Evolutionary conservation across 2,888 invertebrate species (phyloP).

Genomic region (Podotricha telesiphe): DNA sequence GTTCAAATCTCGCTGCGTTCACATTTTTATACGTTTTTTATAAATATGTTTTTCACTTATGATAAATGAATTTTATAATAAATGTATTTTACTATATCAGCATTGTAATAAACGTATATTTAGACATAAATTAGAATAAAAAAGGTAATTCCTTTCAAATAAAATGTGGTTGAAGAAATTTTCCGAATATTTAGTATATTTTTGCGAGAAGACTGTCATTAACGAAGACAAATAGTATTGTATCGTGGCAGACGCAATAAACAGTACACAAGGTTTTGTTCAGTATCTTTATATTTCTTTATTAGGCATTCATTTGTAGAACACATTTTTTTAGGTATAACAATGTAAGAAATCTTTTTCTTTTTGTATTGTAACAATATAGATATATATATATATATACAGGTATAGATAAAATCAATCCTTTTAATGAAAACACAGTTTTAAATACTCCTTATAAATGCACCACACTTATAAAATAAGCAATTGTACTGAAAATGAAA

Average conservation of each 20-base stretch:
- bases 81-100: no score
- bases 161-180: conserved; percentile 6
- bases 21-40: no score
- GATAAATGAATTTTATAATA: no score
- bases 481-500: no score
- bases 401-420: no score
- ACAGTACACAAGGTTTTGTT: conserved; percentile 17
- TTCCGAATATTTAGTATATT: conserved; percentile 7
- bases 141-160: neutral
- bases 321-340: neutral
- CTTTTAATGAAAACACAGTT: no score
- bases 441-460: no score
- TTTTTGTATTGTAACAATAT: no score
- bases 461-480: no score
- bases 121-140: neutral
- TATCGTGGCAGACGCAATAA: conserved; percentile 19
- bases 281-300: conserved; percentile 6
- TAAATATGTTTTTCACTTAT: no score
- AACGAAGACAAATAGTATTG: conserved; percentile 25
- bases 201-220: conserved; percentile 8
- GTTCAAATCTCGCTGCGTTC: no score
- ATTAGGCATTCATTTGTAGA: conserved; percentile 4
- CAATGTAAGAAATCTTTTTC: neutral
- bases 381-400: no score
- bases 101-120: neutral